Percentiles rank a stretch among this genome's conserved stretches.
Conservation (phyloP, 2,113 vertebrate species). For the Orientallactaga bullata region DNA sequence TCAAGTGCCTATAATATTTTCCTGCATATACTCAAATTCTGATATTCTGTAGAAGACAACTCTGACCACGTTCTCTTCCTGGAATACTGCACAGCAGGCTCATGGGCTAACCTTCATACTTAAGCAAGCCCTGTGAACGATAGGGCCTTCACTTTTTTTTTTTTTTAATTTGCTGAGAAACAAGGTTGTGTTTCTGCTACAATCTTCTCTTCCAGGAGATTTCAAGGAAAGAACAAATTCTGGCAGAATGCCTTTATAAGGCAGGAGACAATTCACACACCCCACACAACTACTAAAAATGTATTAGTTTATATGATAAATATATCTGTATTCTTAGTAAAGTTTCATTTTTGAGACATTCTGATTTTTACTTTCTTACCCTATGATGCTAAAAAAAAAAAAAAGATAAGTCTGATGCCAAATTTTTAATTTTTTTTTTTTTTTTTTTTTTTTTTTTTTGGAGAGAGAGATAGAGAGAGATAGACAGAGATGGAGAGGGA, state of each 20-base stretch:
- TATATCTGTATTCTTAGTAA: slow-evolving; percentile 59
- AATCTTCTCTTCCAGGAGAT: slow-evolving; percentile 53
- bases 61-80: not conserved
- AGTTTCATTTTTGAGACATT: slow-evolving; percentile 56
- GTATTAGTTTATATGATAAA: not conserved
- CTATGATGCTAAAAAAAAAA: slow-evolving; percentile 48
- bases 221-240: slow-evolving; percentile 66
- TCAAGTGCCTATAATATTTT: not conserved
- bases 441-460: no score
- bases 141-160: not conserved
- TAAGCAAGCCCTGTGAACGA: not conserved
- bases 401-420: no score
- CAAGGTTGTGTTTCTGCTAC: not conserved
- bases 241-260: slow-evolving; percentile 58
- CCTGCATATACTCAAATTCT: not conserved
- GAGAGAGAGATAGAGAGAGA: no score
- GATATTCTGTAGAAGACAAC: not conserved
- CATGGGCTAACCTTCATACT: not conserved
- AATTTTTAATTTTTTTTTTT: no score
- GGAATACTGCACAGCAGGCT: not conserved
- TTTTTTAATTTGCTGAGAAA: slow-evolving; percentile 50
- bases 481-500: no score
- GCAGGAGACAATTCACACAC: slow-evolving; percentile 62
- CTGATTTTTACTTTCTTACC: slow-evolving; percentile 46
- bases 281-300: slow-evolving; percentile 74